Percentiles rank a stretch among this genome's conserved stretches.
phyloP scores from a whole-genome alignment of 2,888 invertebrate genomes.

The Altica lythri region DNA sequence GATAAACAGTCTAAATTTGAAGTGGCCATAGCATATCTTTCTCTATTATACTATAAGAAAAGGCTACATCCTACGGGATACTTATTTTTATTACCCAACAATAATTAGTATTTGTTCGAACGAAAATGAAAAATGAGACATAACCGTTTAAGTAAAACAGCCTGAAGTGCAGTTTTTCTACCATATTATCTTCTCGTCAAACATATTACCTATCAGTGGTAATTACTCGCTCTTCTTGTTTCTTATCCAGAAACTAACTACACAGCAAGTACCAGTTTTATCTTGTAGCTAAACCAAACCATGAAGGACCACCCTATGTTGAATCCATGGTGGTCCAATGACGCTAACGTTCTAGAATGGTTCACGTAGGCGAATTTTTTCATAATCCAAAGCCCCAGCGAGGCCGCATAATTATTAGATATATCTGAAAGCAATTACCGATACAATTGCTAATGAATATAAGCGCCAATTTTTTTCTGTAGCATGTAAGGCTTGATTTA shows the following conservation, averaged over 20 bases:
- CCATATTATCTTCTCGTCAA: constrained; percentile 6
- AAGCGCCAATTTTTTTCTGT: constrained; percentile 11
- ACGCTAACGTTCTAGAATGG: constrained; percentile 12
- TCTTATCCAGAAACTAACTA: constrained; percentile 17
- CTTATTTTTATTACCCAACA: no score
- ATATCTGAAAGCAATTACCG: constrained; percentile 25
- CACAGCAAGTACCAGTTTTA: constrained; percentile 17
- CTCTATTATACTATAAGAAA: no score
- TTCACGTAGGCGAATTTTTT: constrained; percentile 25
- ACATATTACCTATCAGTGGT: constrained; percentile 6
- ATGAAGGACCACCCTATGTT: constrained; percentile 12
- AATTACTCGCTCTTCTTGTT: constrained; percentile 13
- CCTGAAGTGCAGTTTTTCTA: no score
- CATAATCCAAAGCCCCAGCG: constrained; percentile 11
- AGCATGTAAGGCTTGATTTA: constrained; percentile 2
- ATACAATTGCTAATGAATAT: constrained; percentile 26
- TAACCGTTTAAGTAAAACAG: no score
- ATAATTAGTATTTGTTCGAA: no score
- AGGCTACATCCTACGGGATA: no score
- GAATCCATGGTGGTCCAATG: constrained; percentile 18
- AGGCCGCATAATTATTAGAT: constrained; percentile 26
- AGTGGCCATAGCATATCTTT: no score
- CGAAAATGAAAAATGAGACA: no score
- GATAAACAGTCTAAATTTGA: no score
- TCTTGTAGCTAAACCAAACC: constrained; percentile 14